Conservation (phyloP, 2,797 vertebrate genomes). For the Cetoscarus ocellatus region DNA sequence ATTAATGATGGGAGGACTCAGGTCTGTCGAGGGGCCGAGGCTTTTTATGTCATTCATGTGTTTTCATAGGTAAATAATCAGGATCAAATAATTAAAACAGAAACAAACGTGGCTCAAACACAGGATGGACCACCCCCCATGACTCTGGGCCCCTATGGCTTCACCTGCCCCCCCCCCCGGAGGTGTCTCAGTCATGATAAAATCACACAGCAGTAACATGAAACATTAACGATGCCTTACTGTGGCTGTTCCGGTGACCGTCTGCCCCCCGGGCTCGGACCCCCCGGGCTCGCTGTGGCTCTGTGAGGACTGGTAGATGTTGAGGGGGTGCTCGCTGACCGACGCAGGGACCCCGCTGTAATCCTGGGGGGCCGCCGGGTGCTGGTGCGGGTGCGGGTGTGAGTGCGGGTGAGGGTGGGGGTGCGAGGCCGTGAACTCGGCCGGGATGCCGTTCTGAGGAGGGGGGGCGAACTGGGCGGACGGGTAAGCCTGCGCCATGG, state of each 20-base stretch:
- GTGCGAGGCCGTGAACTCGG: slow-evolving; percentile 93
- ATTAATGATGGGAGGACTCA: no score
- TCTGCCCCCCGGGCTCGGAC: slow-evolving; percentile 85
- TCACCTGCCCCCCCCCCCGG: no score
- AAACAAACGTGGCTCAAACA: no score
- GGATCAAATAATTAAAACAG: no score
- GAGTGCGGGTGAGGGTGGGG: slow-evolving; percentile 91
- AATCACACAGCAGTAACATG: no score
- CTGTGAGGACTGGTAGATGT: slow-evolving; percentile 93
- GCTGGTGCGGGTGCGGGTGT: slow-evolving; percentile 89
- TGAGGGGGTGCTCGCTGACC: slow-evolving; percentile 93
- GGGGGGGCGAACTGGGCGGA: slow-evolving; percentile 93
- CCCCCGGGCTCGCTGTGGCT: slow-evolving; percentile 91
- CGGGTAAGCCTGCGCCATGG: slow-evolving; percentile 96
- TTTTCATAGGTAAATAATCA: no score
- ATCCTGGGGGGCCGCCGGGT: slow-evolving; percentile 61
- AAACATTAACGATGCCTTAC: slow-evolving; percentile 82
- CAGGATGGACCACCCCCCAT: no score
- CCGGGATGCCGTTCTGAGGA: slow-evolving; percentile 92
- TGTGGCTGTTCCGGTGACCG: slow-evolving; percentile 95
- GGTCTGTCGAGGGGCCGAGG: no score
- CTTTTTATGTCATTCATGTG: no score
- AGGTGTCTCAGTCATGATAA: no score
- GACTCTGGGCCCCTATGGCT: no score
- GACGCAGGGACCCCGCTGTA: slow-evolving; percentile 84